Conservation (phyloP, 2,113 vertebrate species). For the Cynocephalus volans region DNA sequence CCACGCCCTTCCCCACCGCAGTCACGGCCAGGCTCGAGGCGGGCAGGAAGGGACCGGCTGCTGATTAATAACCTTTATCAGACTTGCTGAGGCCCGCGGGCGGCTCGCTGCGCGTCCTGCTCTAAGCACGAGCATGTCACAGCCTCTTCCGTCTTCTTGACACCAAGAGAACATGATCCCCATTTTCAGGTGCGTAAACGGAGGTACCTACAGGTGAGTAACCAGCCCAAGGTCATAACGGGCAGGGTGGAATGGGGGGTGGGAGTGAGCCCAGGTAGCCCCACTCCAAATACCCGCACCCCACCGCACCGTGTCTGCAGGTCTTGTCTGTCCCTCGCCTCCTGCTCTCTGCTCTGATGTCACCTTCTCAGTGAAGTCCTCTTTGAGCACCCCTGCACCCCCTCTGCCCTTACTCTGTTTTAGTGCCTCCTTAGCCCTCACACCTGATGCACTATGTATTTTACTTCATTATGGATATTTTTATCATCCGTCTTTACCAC, state of each 20-base stretch:
- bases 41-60: constrained; percentile 63
- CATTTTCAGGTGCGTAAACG: background rate
- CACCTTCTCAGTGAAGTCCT: background rate
- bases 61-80: background rate
- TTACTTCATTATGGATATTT: background rate
- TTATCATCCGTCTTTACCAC: background rate
- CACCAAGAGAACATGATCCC: background rate
- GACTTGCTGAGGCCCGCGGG: background rate
- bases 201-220: background rate
- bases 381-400: background rate
- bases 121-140: background rate
- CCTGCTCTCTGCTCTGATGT: background rate
- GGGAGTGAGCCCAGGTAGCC: background rate
- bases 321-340: background rate
- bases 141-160: background rate
- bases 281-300: background rate
- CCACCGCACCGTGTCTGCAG: background rate
- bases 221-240: background rate
- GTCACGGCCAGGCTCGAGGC: background rate
- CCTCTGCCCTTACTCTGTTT: background rate
- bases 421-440: background rate
- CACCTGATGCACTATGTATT: background rate
- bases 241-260: background rate
- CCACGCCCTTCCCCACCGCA: background rate
- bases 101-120: background rate